Evolutionary conservation across 2,797 vertebrate species (phyloP).

Genomic region (Cyclopterus lumpus): DNA sequence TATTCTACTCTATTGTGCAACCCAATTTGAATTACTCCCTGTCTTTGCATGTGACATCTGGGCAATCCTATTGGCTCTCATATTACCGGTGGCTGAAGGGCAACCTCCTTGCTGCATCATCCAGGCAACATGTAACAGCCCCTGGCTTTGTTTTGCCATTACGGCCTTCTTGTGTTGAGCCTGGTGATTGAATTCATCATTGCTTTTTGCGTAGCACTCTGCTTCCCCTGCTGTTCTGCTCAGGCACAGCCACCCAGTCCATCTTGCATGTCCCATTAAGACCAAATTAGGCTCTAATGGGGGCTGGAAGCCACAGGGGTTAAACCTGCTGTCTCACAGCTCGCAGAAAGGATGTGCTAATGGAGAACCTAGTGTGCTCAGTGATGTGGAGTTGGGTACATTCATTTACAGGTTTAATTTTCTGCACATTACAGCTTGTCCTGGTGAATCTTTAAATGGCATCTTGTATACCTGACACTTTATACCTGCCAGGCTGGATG

Average conservation of each 20-base stretch:
- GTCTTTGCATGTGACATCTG: conserved; percentile 13
- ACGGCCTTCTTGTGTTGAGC: conserved; percentile 20
- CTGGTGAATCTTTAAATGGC: conserved; percentile 44
- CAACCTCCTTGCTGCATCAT: conserved; percentile 12
- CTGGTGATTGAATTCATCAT: conserved; percentile 32
- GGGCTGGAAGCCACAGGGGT: conserved; percentile 51
- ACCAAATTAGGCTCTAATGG: conserved; percentile 64
- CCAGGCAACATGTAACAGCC: conserved; percentile 20
- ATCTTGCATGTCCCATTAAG: conserved; percentile 62
- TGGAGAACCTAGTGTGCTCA: conserved; percentile 50
- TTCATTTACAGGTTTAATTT: conserved; percentile 60
- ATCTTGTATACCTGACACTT: background rate
- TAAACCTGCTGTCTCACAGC: conserved; percentile 40
- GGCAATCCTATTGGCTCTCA: background rate
- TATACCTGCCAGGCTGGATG: background rate
- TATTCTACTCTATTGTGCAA: background rate
- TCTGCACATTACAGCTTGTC: conserved; percentile 29
- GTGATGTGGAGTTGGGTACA: conserved; percentile 33
- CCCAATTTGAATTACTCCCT: background rate
- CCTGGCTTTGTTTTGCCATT: conserved; percentile 28
- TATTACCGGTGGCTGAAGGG: conserved; percentile 18
- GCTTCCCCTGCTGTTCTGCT: conserved; percentile 32
- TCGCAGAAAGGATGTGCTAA: conserved; percentile 54
- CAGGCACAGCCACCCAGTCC: conserved; percentile 53
- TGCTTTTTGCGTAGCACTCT: conserved; percentile 20